Conservation (phyloP, 2,113 vertebrate species). For the Tyto alba region DNA sequence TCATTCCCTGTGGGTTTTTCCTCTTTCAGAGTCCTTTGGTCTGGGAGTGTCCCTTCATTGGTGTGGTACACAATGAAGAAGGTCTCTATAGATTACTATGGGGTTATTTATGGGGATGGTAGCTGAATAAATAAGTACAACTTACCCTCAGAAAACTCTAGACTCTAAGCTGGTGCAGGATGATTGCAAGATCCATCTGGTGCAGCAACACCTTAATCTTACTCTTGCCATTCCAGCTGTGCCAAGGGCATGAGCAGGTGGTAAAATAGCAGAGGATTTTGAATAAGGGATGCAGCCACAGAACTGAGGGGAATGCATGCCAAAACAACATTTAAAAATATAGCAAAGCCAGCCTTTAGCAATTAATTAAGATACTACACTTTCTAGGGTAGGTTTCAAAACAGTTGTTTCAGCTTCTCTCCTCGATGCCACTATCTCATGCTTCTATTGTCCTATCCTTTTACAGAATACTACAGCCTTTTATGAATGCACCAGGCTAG, state of each 20-base stretch:
- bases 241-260: neutral
- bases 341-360: neutral
- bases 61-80: fast-evolving
- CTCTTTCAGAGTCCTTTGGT: neutral
- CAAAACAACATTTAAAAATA: neutral
- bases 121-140: neutral
- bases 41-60: neutral
- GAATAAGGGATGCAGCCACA: fast-evolving
- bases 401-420: neutral
- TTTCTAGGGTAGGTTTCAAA: neutral
- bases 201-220: neutral
- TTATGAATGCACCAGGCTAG: neutral
- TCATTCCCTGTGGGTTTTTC: neutral
- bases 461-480: neutral
- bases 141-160: neutral
- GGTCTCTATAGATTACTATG: neutral
- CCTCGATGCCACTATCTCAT: neutral
- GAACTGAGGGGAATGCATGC: fast-evolving
- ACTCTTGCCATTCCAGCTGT: neutral
- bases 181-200: neutral
- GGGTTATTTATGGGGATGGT: neutral
- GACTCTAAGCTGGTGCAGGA: neutral
- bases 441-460: neutral
- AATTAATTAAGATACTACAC: neutral
- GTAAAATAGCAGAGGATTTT: neutral